Evolutionary conservation across 2,797 vertebrate genomes (phyloP), one percentile per base, ranked within the genome.

Genomic region (Anguilla obscura): DNA sequence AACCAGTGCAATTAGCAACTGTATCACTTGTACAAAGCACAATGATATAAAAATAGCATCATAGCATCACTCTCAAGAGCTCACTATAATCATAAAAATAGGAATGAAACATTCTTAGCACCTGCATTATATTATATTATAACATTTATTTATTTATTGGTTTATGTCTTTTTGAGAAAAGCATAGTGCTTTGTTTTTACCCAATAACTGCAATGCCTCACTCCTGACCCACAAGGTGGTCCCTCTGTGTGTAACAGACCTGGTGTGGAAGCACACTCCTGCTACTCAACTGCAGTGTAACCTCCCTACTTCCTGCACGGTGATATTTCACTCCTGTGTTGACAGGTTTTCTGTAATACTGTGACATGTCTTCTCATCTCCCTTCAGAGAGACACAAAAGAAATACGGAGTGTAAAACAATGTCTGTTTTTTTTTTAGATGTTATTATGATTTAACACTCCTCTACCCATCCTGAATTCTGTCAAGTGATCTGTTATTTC

Each of bases 331-430:
- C 30, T 30, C 69, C 12, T 5, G 74, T 18, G 74, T 16, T 18
- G 36, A 40, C 33, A 36, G 12, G 74, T 16, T 40, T 79, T 79
- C 30, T 79, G 30, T 33, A 76, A 16, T 30, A 30, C 30, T 74
- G 69, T n/a, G 63, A 69, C n/a, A 27, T 69, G n/a, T 69, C 63
- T 69, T 69, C 63, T 69, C 9, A 66, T 66, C 63, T 58, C 56
- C 14, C 56, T 58, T 58, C 56, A 16, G 56, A 58, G 56, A 58
- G 56, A 18, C 14, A 4, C 56, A 16, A 69, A 14, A 69, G 63
- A 69, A 69, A 27, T 5, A 27, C n/a, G 1, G 6, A 27, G 7
- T 69, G 24, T 9, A 69, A 10, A 27, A n/a, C 24, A 9, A 69
- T 5, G 27, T 27, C 6, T 69, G 27, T 10, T 69, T 27, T n/a